These are phyloP conservation scores for Eledone cirrhosa DNA, from an alignment of 2,888 invertebrate species.

Conservation along the genomic window DNA sequence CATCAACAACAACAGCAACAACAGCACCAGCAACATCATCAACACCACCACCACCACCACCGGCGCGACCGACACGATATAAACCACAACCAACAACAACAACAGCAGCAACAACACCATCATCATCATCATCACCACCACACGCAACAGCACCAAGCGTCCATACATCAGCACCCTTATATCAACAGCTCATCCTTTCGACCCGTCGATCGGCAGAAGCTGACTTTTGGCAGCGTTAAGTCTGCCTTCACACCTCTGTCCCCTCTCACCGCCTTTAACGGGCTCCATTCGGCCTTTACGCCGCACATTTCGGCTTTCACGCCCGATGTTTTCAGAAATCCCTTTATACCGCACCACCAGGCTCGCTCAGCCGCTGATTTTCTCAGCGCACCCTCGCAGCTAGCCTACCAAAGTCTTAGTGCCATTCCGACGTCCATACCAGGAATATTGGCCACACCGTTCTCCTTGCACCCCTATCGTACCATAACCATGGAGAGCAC, in stretches of 20 bases:
- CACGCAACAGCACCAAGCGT: conserved; percentile 25
- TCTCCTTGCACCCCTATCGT: conserved; percentile 51
- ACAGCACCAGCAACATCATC: not conserved
- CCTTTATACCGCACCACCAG: conserved; percentile 38
- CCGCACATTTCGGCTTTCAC: conserved; percentile 48
- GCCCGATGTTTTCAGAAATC: conserved; percentile 33
- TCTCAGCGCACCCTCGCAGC: conserved; percentile 36
- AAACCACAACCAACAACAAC: conserved; percentile 29
- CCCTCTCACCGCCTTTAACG: conserved; percentile 40
- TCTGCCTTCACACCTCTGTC: conserved; percentile 66
- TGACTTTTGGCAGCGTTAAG: conserved; percentile 50
- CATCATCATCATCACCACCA: conserved; percentile 10
- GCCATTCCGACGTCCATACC: conserved; percentile 39
- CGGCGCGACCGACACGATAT: conserved; percentile 27
- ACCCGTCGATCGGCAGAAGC: conserved; percentile 37
- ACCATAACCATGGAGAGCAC: conserved; percentile 37
- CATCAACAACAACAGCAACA: conserved; percentile 33
- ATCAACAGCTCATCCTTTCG: conserved; percentile 39
- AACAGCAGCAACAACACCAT: conserved; percentile 17
- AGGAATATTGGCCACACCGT: conserved; percentile 48
- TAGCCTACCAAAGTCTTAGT: conserved; percentile 37
- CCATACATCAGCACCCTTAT: conserved; percentile 40
- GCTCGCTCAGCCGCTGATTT: conserved; percentile 39
- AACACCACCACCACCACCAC: not conserved
- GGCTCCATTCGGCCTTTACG: conserved; percentile 60